Conservation (phyloP, 2,113 vertebrate species). For the Symphodus melops region DNA sequence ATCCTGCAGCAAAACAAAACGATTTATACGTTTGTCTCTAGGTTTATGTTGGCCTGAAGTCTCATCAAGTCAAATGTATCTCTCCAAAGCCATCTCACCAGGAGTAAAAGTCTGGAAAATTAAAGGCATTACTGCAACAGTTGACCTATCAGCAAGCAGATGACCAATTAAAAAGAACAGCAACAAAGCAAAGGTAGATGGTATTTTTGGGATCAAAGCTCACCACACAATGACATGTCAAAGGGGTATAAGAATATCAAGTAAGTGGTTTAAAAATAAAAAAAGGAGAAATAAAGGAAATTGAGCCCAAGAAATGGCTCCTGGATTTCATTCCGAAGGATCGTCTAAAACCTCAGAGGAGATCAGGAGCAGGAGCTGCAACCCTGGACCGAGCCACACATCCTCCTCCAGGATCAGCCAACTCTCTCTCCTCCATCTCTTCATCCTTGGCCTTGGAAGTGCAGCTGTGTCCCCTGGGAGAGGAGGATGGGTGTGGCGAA, state of each 20-base stretch:
- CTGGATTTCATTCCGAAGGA: conserved; percentile 16
- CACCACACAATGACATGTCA: not conserved
- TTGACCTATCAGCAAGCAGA: conserved; percentile 5
- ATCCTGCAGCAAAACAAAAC: conserved; percentile 37
- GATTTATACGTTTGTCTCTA: not conserved
- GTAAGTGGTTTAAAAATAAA: conserved; percentile 2
- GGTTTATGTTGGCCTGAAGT: not conserved
- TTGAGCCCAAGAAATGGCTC: not conserved
- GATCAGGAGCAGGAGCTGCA: conserved; percentile 5
- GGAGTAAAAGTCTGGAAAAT: conserved; percentile 1
- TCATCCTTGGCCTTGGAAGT: conserved; percentile 72
- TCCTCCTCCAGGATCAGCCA: conserved; percentile 36
- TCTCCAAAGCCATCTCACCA: conserved; percentile 24
- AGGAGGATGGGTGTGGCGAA: conserved; percentile 76
- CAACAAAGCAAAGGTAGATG: not conserved
- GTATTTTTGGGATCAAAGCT: conserved; percentile 5
- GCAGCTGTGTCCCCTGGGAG: conserved; percentile 73
- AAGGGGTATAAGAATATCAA: conserved; percentile 26
- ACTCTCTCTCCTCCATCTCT: conserved; percentile 33
- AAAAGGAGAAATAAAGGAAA: not conserved
- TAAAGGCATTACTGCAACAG: not conserved
- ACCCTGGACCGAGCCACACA: conserved; percentile 21
- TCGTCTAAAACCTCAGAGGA: conserved; percentile 19
- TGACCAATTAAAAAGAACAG: not conserved
- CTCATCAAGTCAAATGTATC: conserved; percentile 28